Evolutionary conservation across 2,113 vertebrate species (phyloP).

Genomic region (Raja brachyura): DNA sequence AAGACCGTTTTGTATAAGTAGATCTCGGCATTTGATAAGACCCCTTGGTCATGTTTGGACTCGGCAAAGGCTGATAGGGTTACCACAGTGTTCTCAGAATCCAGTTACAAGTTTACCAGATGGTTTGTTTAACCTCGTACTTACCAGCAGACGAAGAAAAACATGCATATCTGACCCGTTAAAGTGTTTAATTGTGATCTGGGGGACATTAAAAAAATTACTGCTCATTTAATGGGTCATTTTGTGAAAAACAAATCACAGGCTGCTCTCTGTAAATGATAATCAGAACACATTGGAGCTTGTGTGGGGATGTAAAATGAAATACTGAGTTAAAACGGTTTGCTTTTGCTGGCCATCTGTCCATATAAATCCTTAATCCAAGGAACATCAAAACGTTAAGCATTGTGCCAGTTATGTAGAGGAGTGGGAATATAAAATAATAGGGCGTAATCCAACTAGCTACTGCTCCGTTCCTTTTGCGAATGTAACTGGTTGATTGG

Average conservation of each 20-base stretch:
- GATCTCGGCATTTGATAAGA: background rate
- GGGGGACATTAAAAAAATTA: background rate
- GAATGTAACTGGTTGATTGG: background rate
- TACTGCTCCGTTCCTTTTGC: constrained; percentile 5
- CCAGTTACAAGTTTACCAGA: constrained; percentile 23
- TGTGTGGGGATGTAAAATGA: background rate
- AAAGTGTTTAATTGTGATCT: background rate
- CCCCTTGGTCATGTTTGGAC: background rate
- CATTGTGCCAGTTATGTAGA: constrained; percentile 22
- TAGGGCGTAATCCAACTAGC: constrained; percentile 28
- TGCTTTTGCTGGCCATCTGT: background rate
- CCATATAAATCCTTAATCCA: constrained; percentile 30
- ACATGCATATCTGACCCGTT: background rate
- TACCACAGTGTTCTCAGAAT: constrained; percentile 8
- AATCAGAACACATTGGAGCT: background rate
- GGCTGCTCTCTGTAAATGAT: background rate
- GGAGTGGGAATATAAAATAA: background rate
- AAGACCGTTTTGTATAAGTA: background rate
- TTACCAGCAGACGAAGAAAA: constrained; percentile 7
- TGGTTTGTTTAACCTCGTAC: constrained; percentile 33
- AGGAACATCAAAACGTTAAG: background rate
- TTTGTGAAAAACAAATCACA: background rate
- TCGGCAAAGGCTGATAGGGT: background rate
- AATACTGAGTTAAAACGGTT: background rate
- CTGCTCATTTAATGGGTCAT: background rate